These are phyloP conservation scores for Calyptommatus sinebrachiatus DNA, from an alignment of 2,113 vertebrate species.

Conservation along the genomic window DNA sequence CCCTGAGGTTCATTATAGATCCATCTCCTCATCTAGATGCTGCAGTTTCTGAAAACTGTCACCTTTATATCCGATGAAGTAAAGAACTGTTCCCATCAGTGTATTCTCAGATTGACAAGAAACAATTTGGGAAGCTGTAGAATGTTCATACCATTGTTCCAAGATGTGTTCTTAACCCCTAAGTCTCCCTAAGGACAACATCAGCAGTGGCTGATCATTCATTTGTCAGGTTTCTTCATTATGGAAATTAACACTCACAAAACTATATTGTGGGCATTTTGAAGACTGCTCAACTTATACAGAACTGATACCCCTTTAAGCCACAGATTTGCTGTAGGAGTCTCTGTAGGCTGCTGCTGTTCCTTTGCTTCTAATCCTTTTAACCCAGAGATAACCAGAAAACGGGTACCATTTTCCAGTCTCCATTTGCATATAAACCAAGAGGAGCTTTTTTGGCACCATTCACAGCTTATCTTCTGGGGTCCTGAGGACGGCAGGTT, in stretches of 20 bases:
- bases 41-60: neutral
- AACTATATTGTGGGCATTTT: neutral
- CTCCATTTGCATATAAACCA: neutral
- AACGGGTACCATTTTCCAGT: neutral
- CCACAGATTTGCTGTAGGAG: neutral
- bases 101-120: conserved; percentile 30
- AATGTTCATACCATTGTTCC: conserved; percentile 22
- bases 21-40: too few species aligned
- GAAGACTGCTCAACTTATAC: neutral
- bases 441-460: too few species aligned
- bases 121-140: conserved; percentile 24
- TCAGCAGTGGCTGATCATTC: conserved; percentile 41
- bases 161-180: neutral
- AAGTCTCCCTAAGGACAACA: conserved; percentile 26
- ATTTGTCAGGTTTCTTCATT: conserved; percentile 14
- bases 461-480: too few species aligned
- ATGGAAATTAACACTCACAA: neutral
- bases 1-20: too few species aligned
- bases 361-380: neutral
- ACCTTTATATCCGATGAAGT: neutral
- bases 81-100: neutral
- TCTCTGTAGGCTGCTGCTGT: fast-evolving
- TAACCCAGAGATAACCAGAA: neutral
- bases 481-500: too few species aligned
- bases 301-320: fast-evolving